Percentiles rank a stretch among this genome's conserved stretches.
Evolutionary conservation across 2,113 vertebrate species (phyloP).

Genomic region (Oryzias melastigma): DNA sequence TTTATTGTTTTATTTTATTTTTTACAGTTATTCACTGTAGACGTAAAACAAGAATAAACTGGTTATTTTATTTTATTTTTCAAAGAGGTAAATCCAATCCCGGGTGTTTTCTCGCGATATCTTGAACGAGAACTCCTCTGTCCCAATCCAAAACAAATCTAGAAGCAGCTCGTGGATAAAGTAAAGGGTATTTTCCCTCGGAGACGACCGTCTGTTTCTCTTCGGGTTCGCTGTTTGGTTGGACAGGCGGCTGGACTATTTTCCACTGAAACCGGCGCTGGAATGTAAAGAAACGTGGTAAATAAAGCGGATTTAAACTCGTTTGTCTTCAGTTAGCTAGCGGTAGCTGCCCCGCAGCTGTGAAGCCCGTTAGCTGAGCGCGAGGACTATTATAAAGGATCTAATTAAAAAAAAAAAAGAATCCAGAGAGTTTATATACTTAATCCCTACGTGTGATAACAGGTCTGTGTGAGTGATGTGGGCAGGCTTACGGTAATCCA

Average conservation of each 20-base stretch:
- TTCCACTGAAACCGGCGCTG: too few species aligned
- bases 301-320: neutral
- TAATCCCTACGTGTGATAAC: neutral
- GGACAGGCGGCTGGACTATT: too few species aligned
- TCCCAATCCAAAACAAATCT: conserved; percentile 41
- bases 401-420: too few species aligned
- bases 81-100: too few species aligned
- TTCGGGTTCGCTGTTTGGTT: fast-evolving
- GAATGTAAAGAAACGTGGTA: conserved; percentile 47
- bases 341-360: conserved; percentile 10
- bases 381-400: too few species aligned
- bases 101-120: conserved; percentile 41
- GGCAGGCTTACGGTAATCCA: neutral
- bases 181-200: neutral
- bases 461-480: neutral
- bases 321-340: conserved; percentile 1
- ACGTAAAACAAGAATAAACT: too few species aligned
- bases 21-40: too few species aligned
- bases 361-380: neutral
- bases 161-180: neutral
- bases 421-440: too few species aligned
- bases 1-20: too few species aligned
- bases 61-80: too few species aligned
- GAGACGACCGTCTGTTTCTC: fast-evolving
- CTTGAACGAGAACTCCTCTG: conserved; percentile 5